A percentile compares a stretch with the other conserved stretches of the same genome.
Conservation (phyloP, 2,888 invertebrate genomes). For the Mythimna pallens region DNA sequence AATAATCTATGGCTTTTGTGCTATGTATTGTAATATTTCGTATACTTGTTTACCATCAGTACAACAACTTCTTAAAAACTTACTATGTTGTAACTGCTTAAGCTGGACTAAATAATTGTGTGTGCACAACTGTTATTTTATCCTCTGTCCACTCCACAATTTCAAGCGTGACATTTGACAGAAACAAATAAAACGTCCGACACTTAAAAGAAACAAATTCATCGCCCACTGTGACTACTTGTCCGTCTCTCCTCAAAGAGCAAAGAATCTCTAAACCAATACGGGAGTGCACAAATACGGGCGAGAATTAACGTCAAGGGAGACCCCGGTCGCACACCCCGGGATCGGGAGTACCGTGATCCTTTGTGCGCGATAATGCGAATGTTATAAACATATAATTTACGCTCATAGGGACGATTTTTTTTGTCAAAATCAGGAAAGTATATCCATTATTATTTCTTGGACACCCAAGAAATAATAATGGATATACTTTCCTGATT, state of each 20-base stretch:
- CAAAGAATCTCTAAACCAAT: slow-evolving; percentile 78
- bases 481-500: slow-evolving; percentile 49
- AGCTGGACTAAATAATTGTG: not conserved
- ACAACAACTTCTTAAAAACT: not conserved
- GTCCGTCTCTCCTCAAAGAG: slow-evolving; percentile 57
- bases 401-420: slow-evolving; percentile 48
- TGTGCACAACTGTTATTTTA: slow-evolving; percentile 20
- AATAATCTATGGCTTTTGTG: not conserved
- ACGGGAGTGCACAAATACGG: slow-evolving; percentile 83
- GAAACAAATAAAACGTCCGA: slow-evolving; percentile 14
- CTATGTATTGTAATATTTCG: not conserved
- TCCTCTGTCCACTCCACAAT: not conserved
- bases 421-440: slow-evolving; percentile 52
- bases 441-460: no score
- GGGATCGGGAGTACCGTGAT: slow-evolving; percentile 57
- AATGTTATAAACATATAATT: slow-evolving; percentile 69
- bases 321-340: slow-evolving; percentile 50
- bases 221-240: slow-evolving; percentile 49
- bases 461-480: slow-evolving; percentile 48
- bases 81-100: not conserved
- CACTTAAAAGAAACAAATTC: slow-evolving; percentile 55
- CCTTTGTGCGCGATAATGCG: slow-evolving; percentile 66
- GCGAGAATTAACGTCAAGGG: slow-evolving; percentile 67
- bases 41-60: not conserved
- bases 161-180: slow-evolving; percentile 11